phyloP scores from a whole-genome alignment of 2,888 invertebrate species.

The Amblyteles armatorius region DNA sequence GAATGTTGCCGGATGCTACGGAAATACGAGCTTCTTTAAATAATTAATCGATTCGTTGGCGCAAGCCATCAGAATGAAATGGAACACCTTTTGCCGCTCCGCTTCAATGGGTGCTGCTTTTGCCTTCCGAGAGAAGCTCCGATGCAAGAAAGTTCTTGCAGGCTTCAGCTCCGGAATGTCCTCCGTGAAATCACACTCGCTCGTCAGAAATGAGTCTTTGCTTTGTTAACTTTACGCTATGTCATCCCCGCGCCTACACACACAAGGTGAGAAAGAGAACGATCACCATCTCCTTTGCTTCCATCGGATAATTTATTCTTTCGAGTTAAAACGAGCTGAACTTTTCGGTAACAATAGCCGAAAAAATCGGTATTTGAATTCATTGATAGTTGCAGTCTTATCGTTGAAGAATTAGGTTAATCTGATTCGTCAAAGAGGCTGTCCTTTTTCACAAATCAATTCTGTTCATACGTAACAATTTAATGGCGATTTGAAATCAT shows the following conservation, averaged over 20 bases:
- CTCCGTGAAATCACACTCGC: constrained; percentile 57
- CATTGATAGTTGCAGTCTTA: neutral
- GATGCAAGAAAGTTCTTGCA: constrained; percentile 53
- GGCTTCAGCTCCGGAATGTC: constrained; percentile 38
- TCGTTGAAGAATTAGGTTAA: neutral
- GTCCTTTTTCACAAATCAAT: neutral
- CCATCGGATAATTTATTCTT: constrained; percentile 55
- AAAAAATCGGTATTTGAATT: neutral
- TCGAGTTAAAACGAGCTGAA: constrained; percentile 31
- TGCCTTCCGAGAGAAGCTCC: constrained; percentile 31
- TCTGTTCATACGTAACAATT: neutral
- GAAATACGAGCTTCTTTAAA: constrained; percentile 74
- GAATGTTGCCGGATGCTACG: constrained; percentile 46
- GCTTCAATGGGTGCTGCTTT: constrained; percentile 45
- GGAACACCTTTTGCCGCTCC: constrained; percentile 64
- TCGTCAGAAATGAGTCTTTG: constrained; percentile 61
- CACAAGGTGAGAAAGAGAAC: constrained; percentile 11
- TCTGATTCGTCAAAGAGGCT: neutral
- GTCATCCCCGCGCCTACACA: constrained; percentile 24
- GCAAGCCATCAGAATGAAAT: constrained; percentile 69
- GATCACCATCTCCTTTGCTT: constrained; percentile 29
- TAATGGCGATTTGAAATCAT: neutral
- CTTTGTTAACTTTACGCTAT: constrained; percentile 64
- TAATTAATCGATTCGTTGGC: constrained; percentile 75
- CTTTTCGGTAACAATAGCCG: neutral